phyloP scores from a whole-genome alignment of 2,797 vertebrate genomes.

The Okamejei kenojei region DNA sequence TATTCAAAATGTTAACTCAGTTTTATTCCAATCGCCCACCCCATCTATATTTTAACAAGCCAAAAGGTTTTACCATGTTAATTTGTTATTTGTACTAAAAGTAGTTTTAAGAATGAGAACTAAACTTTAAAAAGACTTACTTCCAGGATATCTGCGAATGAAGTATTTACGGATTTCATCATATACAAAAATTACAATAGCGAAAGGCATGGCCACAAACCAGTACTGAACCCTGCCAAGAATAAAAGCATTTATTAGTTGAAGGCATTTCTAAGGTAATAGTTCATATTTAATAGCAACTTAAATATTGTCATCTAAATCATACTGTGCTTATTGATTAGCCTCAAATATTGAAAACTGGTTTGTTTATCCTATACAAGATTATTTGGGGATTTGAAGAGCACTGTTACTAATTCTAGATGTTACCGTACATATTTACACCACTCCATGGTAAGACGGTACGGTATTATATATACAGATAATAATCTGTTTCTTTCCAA shows the following conservation, averaged over 20 bases:
- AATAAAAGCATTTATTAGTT: conserved; percentile 21
- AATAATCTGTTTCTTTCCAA: background rate
- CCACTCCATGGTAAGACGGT: background rate
- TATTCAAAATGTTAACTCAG: too few relatives aligned
- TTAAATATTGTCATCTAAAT: background rate
- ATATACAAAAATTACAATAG: conserved; percentile 62
- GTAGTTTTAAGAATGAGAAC: background rate
- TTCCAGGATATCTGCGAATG: conserved; percentile 63
- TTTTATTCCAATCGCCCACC: too few relatives aligned
- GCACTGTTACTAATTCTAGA: background rate
- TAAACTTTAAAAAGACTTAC: conserved; percentile 51
- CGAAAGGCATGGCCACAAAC: conserved; percentile 59
- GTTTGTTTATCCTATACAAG: background rate
- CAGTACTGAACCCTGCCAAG: conserved; percentile 60
- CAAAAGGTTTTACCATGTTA: background rate
- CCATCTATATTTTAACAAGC: background rate
- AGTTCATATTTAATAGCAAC: too few relatives aligned
- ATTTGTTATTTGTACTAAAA: background rate
- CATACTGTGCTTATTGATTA: background rate
- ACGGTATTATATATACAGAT: background rate
- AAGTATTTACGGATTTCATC: conserved; percentile 64
- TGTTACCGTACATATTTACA: background rate
- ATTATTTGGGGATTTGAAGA: background rate
- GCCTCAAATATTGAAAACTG: background rate
- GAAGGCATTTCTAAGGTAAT: conserved; percentile 30